Percentiles rank a stretch among this genome's conserved stretches.
Evolutionary conservation across 2,113 vertebrate genomes (phyloP).

Genomic region (Rhynchomys soricoides): DNA sequence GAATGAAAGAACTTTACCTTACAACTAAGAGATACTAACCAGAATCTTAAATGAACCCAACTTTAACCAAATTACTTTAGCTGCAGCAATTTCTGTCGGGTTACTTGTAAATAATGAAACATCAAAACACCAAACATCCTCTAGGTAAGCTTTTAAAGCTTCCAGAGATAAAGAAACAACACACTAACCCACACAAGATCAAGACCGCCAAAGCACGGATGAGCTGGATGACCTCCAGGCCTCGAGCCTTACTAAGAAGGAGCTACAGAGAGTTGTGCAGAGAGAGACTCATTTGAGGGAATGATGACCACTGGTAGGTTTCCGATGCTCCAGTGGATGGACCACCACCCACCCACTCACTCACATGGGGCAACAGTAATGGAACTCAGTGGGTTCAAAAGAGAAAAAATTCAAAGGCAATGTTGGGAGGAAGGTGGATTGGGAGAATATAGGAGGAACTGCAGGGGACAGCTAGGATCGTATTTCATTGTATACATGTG

Average conservation of each 20-base stretch:
- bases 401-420: not conserved
- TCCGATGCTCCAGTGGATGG: not conserved
- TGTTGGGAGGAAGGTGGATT: not conserved
- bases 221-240: not conserved
- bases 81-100: constrained; percentile 17
- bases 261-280: not conserved
- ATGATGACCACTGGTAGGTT: not conserved
- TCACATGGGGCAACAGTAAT: not conserved
- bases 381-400: not conserved
- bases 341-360: not conserved
- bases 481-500: not conserved
- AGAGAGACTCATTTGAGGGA: not conserved
- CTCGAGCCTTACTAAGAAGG: not conserved
- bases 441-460: not conserved
- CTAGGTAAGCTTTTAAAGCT: not conserved
- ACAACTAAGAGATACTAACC: not conserved
- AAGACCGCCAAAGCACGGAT: not conserved
- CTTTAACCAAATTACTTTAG: constrained; percentile 20
- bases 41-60: constrained; percentile 35
- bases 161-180: not conserved
- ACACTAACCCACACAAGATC: not conserved
- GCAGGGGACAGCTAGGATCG: not conserved
- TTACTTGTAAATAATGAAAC: constrained; percentile 35
- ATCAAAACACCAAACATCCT: not conserved
- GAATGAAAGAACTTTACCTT: constrained; percentile 26